phyloP scores from a whole-genome alignment of 2,113 vertebrate species.

The Trogon surrucura region DNA sequence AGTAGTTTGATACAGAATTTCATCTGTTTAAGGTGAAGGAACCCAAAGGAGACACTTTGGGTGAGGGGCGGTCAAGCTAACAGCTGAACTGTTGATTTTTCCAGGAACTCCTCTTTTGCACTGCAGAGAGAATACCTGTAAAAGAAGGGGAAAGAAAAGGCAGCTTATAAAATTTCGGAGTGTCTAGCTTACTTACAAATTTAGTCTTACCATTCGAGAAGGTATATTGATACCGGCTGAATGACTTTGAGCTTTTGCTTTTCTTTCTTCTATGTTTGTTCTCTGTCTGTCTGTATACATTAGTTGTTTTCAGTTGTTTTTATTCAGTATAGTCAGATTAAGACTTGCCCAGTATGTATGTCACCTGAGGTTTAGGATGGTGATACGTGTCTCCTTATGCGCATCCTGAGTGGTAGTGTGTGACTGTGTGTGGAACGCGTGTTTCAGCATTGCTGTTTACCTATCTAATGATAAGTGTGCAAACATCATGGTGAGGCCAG shows the following conservation, averaged over 20 bases:
- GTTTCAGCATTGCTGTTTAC: background rate
- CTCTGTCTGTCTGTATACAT: background rate
- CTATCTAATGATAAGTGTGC: background rate
- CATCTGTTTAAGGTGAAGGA: background rate
- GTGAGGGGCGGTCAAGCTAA: background rate
- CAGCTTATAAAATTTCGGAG: background rate
- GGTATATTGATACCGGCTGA: background rate
- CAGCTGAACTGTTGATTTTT: background rate
- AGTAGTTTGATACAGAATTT: background rate
- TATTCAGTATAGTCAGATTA: background rate
- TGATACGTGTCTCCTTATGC: background rate
- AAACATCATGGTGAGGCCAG: background rate
- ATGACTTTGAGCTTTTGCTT: background rate
- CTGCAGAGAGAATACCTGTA: background rate
- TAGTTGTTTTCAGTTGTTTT: background rate
- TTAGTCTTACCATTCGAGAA: background rate
- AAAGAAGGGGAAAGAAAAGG: background rate
- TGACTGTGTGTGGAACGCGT: background rate
- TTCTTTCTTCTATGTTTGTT: background rate
- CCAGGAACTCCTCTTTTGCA: background rate
- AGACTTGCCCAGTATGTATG: background rate
- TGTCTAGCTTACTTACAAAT: background rate
- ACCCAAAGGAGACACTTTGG: background rate
- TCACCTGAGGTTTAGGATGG: background rate
- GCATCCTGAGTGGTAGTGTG: too few species aligned